These are phyloP conservation scores for Phorcus lineatus DNA, from an alignment of 2,888 invertebrate genomes.

Conservation along the genomic window DNA sequence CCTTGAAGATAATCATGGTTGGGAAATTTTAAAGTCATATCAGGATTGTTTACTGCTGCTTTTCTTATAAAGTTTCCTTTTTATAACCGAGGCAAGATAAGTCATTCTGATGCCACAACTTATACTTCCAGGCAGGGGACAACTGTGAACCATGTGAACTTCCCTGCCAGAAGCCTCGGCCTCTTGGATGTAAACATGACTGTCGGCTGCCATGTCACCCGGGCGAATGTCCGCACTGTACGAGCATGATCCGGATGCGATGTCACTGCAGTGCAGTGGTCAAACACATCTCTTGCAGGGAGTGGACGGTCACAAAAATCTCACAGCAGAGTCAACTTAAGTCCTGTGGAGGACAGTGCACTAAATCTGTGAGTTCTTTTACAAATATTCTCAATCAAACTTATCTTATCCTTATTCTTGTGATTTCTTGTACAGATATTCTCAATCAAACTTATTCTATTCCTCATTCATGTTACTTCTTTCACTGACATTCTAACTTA, in stretches of 20 bases:
- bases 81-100: too few relatives aligned
- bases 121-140: conserved; percentile 65
- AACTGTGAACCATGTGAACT: conserved; percentile 74
- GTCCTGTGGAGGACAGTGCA: conserved; percentile 90
- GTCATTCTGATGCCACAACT: neutral
- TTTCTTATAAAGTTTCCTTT: too few relatives aligned
- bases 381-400: too few relatives aligned
- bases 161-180: conserved; percentile 76
- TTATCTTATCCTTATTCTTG: too few relatives aligned
- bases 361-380: conserved; percentile 82
- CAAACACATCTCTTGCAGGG: conserved; percentile 84
- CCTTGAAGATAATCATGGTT: too few relatives aligned
- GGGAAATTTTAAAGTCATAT: too few relatives aligned
- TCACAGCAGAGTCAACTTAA: conserved; percentile 76
- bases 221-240: conserved; percentile 85
- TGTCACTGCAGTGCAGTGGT: conserved; percentile 90
- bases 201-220: conserved; percentile 82
- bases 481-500: too few relatives aligned
- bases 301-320: conserved; percentile 79
- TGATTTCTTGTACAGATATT: too few relatives aligned
- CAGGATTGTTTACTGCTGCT: too few relatives aligned
- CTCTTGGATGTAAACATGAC: conserved; percentile 83
- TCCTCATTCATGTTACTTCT: too few relatives aligned
- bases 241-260: conserved; percentile 74
- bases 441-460: too few relatives aligned